Base-by-base conservation (phyloP, 2,888 invertebrate genomes). In the Hypolimnas misippus region DNA sequence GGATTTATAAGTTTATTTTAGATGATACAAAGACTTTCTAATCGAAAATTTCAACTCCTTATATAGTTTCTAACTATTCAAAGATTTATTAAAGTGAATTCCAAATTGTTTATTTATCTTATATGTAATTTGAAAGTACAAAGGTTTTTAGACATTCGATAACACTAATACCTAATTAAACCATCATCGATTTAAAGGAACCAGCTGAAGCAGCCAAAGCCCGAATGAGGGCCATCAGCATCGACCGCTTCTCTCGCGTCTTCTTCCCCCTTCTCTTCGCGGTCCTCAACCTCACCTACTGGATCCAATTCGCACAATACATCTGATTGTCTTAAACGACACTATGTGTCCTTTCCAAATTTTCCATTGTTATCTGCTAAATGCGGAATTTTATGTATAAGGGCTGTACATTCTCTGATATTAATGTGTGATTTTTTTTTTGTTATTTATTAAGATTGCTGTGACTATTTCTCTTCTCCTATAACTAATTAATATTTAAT, bases 241-340 rank as follows among this genome's bases (percentile, higher is more conserved):
- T 97, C 77, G 97, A 97, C 87, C 95, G 96, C 73, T 95, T 97
- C 81, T 97, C 97, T 1, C 93, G 97, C 74, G 96, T 97, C 73
- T 97, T 97, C 90, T 97, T 97, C 79, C 97, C 97, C 4, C 95
- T 97, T 73, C 96, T 97, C 10, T 97, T 97, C 90, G 94, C 97
- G 62, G 95, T 97, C 71, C 93, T 97, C 63, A 97, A 97, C 86
- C 95, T 97, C 75, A 96, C 96, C 46, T 97, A 97, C 83, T 97
- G 97, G 97, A 94, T 96, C 74, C 96, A 96, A 72, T 97, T 97
- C 87, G 91, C 84, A 0, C 92, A 91, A 69, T 92, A 91, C 74
- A 92, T 92, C 83, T 92, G 85, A 90, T 79, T 83, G 63, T 57
- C 59, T 56, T 50, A 59, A 58, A 44, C 42, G 54, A 49, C 49